Conservation (phyloP, 2,797 vertebrate genomes). For the Sebastiscus tertius region DNA sequence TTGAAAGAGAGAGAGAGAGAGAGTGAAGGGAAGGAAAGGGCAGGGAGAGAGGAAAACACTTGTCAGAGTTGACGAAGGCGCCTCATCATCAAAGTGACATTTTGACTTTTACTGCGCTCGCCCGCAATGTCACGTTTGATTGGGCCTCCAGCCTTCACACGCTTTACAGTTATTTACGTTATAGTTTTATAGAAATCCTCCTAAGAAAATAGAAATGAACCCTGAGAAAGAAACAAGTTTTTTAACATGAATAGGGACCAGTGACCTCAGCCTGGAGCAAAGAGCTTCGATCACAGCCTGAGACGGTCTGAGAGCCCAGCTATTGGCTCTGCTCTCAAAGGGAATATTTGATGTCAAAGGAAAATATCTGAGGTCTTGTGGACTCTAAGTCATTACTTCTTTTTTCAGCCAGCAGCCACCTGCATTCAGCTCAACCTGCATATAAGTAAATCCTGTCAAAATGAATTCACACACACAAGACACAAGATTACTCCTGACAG, state of each 20-base stretch:
- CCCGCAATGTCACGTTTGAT: conserved; percentile 30
- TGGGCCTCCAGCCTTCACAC: neutral
- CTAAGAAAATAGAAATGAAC: conserved; percentile 11
- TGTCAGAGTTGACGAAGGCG: conserved; percentile 27
- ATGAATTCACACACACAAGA: conserved; percentile 31
- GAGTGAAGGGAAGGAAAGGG: neutral
- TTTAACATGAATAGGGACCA: conserved; percentile 26
- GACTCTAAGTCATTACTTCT: conserved; percentile 8
- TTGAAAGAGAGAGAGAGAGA: neutral
- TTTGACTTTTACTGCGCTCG: conserved; percentile 32
- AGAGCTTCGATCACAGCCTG: conserved; percentile 28
- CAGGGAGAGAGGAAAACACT: conserved; percentile 19
- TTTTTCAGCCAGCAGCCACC: conserved; percentile 19
- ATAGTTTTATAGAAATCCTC: conserved; percentile 26
- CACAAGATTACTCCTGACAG: conserved; percentile 39
- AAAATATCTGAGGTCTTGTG: conserved; percentile 14
- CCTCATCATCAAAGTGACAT: conserved; percentile 36
- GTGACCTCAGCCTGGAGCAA: conserved; percentile 19
- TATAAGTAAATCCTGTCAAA: conserved; percentile 43
- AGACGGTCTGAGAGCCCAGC: conserved; percentile 22
- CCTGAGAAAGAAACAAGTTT: conserved; percentile 6
- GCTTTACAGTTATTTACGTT: conserved; percentile 15
- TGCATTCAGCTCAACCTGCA: conserved; percentile 34
- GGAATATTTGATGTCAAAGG: conserved; percentile 50
- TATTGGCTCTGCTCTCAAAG: conserved; percentile 37